Conservation (phyloP, 2,888 invertebrate species). For the Leptothorax acervorum region DNA sequence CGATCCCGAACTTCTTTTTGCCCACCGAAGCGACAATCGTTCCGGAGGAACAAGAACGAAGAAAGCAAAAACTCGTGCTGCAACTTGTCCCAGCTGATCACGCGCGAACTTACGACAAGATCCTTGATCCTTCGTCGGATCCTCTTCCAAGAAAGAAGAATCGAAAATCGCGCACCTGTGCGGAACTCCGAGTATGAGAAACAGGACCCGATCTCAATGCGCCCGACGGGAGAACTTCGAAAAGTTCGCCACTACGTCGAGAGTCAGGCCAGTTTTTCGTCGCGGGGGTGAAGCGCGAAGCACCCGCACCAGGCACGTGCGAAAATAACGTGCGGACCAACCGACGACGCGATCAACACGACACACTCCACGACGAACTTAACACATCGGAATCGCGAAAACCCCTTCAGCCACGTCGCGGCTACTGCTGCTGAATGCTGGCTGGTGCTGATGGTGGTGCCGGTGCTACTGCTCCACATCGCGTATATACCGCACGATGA, state of each 20-base stretch:
- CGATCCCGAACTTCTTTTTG: conserved; percentile 33
- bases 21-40: conserved; percentile 14
- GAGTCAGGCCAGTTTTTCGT: not conserved
- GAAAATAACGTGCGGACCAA: not conserved
- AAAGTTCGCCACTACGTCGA: not conserved
- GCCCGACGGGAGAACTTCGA: not conserved
- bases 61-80: conserved; percentile 32
- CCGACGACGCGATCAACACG: conserved; percentile 51
- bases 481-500: conserved; percentile 70
- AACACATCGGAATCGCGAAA: conserved; percentile 74
- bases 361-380: conserved; percentile 77
- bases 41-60: conserved; percentile 18
- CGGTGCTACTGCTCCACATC: conserved; percentile 75
- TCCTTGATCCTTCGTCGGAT: conserved; percentile 6
- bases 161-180: conserved; percentile 40
- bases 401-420: conserved; percentile 70
- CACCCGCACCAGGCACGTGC: conserved; percentile 22
- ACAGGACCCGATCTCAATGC: conserved; percentile 12
- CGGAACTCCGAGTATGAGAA: conserved; percentile 17
- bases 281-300: conserved; percentile 1
- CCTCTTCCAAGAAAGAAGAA: not conserved
- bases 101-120: conserved; percentile 45
- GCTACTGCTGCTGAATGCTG: conserved; percentile 74
- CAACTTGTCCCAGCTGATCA: conserved; percentile 36
- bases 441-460: conserved; percentile 75